A percentile compares a stretch with the other conserved stretches of the same genome.
Conservation (phyloP, 2,113 vertebrate species). For the Echinops telfairi region DNA sequence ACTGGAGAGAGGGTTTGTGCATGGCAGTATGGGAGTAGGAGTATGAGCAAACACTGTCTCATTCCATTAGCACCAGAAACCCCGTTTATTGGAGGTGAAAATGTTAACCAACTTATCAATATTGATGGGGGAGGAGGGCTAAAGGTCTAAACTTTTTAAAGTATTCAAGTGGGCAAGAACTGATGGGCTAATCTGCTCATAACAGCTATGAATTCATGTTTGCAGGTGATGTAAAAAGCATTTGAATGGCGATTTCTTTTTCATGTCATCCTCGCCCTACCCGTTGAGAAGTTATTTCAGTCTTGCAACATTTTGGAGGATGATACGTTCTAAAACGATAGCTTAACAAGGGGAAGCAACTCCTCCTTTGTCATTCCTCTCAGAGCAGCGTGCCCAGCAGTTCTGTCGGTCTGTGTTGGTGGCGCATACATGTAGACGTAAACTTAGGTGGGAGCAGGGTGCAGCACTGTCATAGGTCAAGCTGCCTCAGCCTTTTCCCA, state of each 20-base stretch:
- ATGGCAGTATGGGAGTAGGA: not conserved
- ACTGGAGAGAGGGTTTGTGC: not conserved
- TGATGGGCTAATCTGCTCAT: not conserved
- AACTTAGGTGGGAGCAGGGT: no score
- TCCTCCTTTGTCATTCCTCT: not conserved
- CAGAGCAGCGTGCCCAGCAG: not conserved
- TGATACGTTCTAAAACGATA: not conserved
- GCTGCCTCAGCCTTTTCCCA: not conserved
- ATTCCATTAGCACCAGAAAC: not conserved
- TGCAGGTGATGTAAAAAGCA: not conserved
- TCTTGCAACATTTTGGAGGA: not conserved
- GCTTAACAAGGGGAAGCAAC: not conserved
- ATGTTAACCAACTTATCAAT: not conserved
- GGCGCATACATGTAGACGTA: not conserved
- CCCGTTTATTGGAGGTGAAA: conserved; percentile 7
- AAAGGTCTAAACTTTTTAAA: not conserved
- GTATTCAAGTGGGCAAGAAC: not conserved
- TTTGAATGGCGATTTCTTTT: not conserved
- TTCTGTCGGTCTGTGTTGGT: not conserved
- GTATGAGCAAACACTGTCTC: not conserved
- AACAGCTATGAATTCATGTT: not conserved
- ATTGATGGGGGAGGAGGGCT: not conserved
- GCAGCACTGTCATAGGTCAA: not conserved
- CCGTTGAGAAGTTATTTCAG: conserved; percentile 7
- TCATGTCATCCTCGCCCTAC: not conserved